Evolutionary conservation across 2,113 vertebrate species (phyloP).

Genomic region (Myiozetetes cayanensis): DNA sequence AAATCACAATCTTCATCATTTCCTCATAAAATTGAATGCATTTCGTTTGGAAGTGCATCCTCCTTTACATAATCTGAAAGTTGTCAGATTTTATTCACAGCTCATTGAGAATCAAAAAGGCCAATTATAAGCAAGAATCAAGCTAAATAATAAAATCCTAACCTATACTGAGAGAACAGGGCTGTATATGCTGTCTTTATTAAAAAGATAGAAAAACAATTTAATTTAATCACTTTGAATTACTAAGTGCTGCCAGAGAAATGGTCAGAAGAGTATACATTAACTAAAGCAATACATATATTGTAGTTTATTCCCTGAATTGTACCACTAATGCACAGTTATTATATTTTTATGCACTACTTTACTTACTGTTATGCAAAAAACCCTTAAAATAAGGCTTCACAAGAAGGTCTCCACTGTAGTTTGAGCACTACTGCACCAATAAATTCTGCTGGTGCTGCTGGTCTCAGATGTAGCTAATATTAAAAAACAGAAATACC

Average conservation of each 20-base stretch:
- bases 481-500: background rate
- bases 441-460: background rate
- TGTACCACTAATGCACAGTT: background rate
- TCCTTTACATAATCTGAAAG: constrained; percentile 6
- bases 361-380: constrained; percentile 19
- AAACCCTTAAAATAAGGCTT: background rate
- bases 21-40: constrained; percentile 16
- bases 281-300: background rate
- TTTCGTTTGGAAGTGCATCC: background rate
- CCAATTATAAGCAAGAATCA: constrained; percentile 23
- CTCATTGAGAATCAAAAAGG: background rate
- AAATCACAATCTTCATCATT: constrained; percentile 14
- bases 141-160: constrained; percentile 30
- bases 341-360: constrained; percentile 13
- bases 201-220: constrained; percentile 21
- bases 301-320: constrained; percentile 32
- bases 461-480: background rate
- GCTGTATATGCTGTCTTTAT: background rate
- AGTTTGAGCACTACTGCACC: background rate
- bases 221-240: constrained; percentile 42
- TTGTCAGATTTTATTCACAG: constrained; percentile 49
- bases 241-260: constrained; percentile 1
- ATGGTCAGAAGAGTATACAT: background rate
- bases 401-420: background rate
- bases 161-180: background rate